A percentile compares a stretch with the other conserved stretches of the same genome.
phyloP scores from a whole-genome alignment of 2,797 vertebrate genomes.

The Crocidura indochinensis region DNA sequence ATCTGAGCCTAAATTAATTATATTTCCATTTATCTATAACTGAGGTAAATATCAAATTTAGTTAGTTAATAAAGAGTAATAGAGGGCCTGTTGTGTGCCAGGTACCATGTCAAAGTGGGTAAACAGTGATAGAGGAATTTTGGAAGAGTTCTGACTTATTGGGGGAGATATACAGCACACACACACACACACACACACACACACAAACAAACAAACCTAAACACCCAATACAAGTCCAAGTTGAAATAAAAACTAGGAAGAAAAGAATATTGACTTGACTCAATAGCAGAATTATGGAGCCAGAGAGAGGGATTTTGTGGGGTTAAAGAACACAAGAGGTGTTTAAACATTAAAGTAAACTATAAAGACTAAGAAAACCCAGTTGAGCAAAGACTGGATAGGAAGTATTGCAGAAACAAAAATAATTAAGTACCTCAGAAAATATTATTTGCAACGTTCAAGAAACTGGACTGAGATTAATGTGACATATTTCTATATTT shows the following conservation, averaged over 20 bases:
- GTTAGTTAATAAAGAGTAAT: background rate
- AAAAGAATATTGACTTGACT: background rate
- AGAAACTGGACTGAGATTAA: background rate
- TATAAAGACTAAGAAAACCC: background rate
- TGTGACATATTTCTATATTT: background rate
- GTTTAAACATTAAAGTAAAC: background rate
- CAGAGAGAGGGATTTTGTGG: background rate
- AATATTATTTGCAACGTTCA: background rate
- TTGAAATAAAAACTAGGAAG: conserved; percentile 7
- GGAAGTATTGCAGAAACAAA: background rate
- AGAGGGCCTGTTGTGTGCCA: background rate
- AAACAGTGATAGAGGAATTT: background rate
- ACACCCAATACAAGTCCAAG: background rate
- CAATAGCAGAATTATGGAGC: background rate
- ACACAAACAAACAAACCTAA: background rate
- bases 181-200: too few relatives aligned
- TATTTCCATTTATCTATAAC: background rate
- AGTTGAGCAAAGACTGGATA: background rate
- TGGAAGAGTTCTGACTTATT: conserved; percentile 11
- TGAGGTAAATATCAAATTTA: conserved; percentile 39
- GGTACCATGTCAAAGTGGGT: background rate
- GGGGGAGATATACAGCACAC: background rate
- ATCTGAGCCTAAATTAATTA: background rate
- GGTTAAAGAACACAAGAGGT: background rate
- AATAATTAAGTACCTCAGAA: background rate